Percentiles rank a stretch among this genome's conserved stretches.
phyloP scores from a whole-genome alignment of 53 echinoderm and acorn worm species.

The Hippasteria phrygiana region DNA sequence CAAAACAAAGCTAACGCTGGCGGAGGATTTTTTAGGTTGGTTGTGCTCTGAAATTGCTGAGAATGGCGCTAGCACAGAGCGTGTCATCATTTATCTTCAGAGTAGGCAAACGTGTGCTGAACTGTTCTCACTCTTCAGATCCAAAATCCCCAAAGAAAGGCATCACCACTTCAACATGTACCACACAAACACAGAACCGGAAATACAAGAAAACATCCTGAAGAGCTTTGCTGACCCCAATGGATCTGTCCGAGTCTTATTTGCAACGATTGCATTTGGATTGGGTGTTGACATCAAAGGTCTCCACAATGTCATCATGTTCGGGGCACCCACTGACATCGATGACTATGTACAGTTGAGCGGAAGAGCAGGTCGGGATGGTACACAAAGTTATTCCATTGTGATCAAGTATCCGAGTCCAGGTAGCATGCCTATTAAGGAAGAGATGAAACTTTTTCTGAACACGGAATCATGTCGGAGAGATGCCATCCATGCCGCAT shows the following conservation, averaged over 20 bases:
- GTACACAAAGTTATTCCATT: background rate
- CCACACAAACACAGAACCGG: constrained; percentile 30
- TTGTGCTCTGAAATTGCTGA: background rate
- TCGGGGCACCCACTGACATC: background rate
- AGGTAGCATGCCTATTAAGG: background rate
- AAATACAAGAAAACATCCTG: constrained; percentile 14
- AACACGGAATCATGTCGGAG: background rate
- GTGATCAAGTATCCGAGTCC: background rate
- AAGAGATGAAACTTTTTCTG: background rate
- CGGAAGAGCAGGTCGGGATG: constrained; percentile 26
- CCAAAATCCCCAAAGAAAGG: background rate
- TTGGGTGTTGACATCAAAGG: constrained; percentile 37
- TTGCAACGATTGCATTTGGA: constrained; percentile 44
- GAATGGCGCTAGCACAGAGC: background rate
- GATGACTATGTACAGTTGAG: constrained; percentile 34
- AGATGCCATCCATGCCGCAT: background rate
- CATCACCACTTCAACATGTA: background rate
- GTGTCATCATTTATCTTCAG: background rate
- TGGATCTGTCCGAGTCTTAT: constrained; percentile 26
- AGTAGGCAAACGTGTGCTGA: background rate
- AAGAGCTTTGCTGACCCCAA: constrained; percentile 14
- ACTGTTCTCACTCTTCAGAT: constrained; percentile 1
- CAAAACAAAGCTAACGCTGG: background rate
- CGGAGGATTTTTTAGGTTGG: background rate
- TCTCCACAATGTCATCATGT: constrained; percentile 16